Conservation (phyloP, 2,888 invertebrate genomes). For the Protodeltote pygarga region DNA sequence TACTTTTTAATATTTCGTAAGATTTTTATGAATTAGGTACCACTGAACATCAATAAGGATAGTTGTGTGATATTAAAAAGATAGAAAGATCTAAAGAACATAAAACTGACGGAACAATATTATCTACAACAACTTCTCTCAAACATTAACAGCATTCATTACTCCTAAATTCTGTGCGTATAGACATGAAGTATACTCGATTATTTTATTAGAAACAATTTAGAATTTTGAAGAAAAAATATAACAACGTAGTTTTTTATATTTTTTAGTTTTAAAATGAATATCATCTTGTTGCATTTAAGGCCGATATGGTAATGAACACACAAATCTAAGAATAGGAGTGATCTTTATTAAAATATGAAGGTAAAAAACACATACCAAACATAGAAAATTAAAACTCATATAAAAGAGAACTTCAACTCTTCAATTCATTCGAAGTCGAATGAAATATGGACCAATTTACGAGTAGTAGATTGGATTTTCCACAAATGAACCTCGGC, state of each 20-base stretch:
- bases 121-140: slow-evolving; percentile 31
- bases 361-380: not conserved
- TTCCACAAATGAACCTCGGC: slow-evolving; percentile 17
- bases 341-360: no score
- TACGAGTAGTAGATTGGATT: slow-evolving; percentile 14
- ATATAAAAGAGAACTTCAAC: not conserved
- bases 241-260: fast-evolving
- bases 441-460: slow-evolving; percentile 30
- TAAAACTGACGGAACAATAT: slow-evolving; percentile 20
- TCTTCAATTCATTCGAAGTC: slow-evolving; percentile 18
- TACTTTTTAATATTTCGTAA: no score
- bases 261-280: no score
- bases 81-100: no score
- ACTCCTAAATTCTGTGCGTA: slow-evolving; percentile 38
- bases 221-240: not conserved
- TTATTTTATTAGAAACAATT: slow-evolving; percentile 10
- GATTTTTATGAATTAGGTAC: no score
- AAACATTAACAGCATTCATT: slow-evolving; percentile 42
- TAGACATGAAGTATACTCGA: slow-evolving; percentile 13
- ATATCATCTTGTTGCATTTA: not conserved
- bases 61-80: no score
- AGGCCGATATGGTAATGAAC: no score
- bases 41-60: no score
- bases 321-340: no score
- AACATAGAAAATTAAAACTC: not conserved